These are phyloP conservation scores for Colaptes auratus DNA, from an alignment of 2,113 vertebrate species.

Conservation along the genomic window DNA sequence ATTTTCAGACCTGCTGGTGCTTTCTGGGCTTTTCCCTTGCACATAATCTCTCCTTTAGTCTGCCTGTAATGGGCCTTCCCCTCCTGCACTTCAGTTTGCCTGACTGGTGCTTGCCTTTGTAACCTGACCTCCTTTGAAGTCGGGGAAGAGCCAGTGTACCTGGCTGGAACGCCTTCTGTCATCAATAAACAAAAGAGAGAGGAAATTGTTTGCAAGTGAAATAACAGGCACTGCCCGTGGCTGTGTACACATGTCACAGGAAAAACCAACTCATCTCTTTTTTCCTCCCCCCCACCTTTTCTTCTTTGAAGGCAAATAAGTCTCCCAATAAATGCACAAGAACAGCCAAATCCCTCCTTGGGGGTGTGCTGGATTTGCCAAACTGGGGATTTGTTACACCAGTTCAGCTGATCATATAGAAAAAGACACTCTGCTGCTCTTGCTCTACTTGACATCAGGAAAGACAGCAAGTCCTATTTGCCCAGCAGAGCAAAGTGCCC, in stretches of 20 bases:
- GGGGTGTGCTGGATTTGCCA: background rate
- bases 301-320: slow-evolving; percentile 65
- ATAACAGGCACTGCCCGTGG: slow-evolving; percentile 63
- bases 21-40: background rate
- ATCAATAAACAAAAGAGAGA: slow-evolving; percentile 73
- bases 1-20: background rate
- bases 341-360: slow-evolving; percentile 26
- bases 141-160: slow-evolving; percentile 43
- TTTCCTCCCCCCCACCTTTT: background rate
- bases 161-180: slow-evolving; percentile 62
- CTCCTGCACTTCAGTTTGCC: background rate
- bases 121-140: slow-evolving; percentile 67
- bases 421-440: background rate
- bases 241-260: slow-evolving; percentile 68
- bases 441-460: background rate
- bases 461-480: background rate
- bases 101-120: slow-evolving; percentile 44
- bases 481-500: background rate
- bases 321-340: slow-evolving; percentile 36
- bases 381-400: background rate
- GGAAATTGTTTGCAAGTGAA: slow-evolving; percentile 75
- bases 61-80: background rate
- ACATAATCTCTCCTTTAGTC: background rate
- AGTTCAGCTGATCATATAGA: background rate
- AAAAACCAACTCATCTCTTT: slow-evolving; percentile 31